A percentile compares a stretch with the other conserved stretches of the same genome.
These are phyloP conservation scores for Ophion slaviceki DNA, from an alignment of 2,888 invertebrate genomes.

Conservation along the genomic window DNA sequence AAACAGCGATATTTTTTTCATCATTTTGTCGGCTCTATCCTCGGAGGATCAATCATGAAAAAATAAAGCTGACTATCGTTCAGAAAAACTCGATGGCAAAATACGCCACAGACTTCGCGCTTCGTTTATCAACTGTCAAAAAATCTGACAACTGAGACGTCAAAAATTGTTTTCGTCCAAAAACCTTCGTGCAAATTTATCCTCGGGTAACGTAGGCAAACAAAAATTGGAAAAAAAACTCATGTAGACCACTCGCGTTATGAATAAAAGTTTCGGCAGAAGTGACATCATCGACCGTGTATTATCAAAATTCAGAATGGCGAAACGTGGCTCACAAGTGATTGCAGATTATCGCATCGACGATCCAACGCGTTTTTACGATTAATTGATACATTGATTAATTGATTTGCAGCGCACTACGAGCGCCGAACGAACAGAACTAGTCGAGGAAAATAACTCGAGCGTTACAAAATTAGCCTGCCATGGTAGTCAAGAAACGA, in stretches of 20 bases:
- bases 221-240: conserved; percentile 29
- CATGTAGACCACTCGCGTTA: conserved; percentile 52
- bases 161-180: conserved; percentile 14
- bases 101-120: not conserved
- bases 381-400: not conserved
- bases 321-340: conserved; percentile 61
- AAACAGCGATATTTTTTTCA: no score
- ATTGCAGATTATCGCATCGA: not conserved
- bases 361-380: not conserved
- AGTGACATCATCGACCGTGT: conserved; percentile 60
- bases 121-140: conserved; percentile 51
- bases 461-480: not conserved
- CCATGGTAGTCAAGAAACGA: conserved; percentile 8
- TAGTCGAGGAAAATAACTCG: not conserved
- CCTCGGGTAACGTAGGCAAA: conserved; percentile 6
- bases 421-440: conserved; percentile 16
- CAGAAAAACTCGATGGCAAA: not conserved
- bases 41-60: no score
- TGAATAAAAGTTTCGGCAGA: conserved; percentile 59
- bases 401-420: conserved; percentile 37
- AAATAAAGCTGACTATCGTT: no score
- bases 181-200: not conserved
- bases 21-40: no score
- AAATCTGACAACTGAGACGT: conserved; percentile 55
- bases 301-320: conserved; percentile 67